Conservation (phyloP, 1,140 invertebrate species). For the Philotrypesis tridentata region DNA sequence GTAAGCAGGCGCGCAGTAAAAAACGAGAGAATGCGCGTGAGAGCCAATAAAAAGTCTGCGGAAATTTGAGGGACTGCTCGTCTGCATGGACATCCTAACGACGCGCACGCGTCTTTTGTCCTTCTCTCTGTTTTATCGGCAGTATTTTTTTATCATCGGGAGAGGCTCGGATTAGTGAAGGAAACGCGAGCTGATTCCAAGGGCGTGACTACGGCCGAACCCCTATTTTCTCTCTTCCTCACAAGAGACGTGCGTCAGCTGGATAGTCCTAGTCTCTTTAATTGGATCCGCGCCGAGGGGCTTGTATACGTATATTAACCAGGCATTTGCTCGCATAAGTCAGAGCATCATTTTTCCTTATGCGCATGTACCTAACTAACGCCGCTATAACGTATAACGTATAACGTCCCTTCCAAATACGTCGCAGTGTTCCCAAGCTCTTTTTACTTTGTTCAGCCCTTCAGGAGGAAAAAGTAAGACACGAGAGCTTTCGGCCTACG, state of each 20-base stretch:
- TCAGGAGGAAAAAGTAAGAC: not conserved
- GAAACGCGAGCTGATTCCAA: not conserved
- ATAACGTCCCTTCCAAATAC: not conserved
- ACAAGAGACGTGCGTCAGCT: not conserved
- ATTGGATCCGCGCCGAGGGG: not conserved
- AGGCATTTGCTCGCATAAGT: too few species aligned
- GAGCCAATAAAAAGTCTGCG: not conserved
- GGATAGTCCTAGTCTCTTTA: not conserved
- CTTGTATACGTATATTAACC: too few species aligned
- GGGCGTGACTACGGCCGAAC: not conserved
- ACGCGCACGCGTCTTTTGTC: not conserved
- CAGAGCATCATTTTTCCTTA: too few species aligned
- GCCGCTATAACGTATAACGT: too few species aligned
- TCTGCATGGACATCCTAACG: not conserved
- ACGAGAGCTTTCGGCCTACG: not conserved
- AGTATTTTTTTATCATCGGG: not conserved
- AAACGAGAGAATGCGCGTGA: not conserved
- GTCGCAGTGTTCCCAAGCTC: not conserved
- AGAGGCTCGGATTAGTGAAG: not conserved
- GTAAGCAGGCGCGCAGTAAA: not conserved
- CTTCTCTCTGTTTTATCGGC: not conserved
- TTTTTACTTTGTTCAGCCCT: not conserved
- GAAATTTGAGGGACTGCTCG: not conserved
- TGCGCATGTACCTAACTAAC: too few species aligned
- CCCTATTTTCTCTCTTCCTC: not conserved